Evolutionary conservation across 2,888 invertebrate genomes (phyloP).

Genomic region (Drosophila anceps): DNA sequence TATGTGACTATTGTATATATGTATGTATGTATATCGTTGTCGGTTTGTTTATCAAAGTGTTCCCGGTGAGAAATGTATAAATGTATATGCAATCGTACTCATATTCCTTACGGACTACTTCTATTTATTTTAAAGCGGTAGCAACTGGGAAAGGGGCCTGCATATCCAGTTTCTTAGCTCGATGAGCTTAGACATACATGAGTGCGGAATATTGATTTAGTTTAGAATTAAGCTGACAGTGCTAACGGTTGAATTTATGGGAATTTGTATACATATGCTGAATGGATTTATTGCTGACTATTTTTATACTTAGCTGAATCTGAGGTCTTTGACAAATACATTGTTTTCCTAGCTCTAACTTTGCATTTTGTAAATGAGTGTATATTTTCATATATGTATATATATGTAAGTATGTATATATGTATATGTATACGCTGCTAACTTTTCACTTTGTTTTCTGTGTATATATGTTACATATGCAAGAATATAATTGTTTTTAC

Average conservation of each 20-base stretch:
- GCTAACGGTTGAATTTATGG: conserved; percentile 16
- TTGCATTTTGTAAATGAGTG: conserved; percentile 74
- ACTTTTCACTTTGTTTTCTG: conserved; percentile 27
- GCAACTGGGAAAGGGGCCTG: conserved; percentile 22
- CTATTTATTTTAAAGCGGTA: conserved; percentile 56
- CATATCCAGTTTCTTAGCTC: conserved; percentile 32
- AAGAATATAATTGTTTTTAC: conserved; percentile 80
- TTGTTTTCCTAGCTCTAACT: conserved; percentile 62
- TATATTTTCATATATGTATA: conserved; percentile 63
- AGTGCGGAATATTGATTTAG: conserved; percentile 29
- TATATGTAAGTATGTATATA: conserved; percentile 55
- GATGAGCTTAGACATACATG: conserved; percentile 10
- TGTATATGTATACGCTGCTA: conserved; percentile 57
- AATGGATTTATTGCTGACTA: conserved; percentile 41
- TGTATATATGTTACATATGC: conserved; percentile 45
- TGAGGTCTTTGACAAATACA: conserved; percentile 56
- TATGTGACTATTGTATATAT: conserved; percentile 48
- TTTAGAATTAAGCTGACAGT: conserved; percentile 39
- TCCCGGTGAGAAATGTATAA: conserved; percentile 63
- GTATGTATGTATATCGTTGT: conserved; percentile 47
- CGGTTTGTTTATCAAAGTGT: conserved; percentile 63
- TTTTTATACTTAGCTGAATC: conserved; percentile 39
- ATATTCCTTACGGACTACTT: conserved; percentile 46
- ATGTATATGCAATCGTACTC: conserved; percentile 35
- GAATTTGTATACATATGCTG: conserved; percentile 24